Conservation (phyloP, 35 echinoderm and acorn worm genomes). For the Heliocidaris tuberculata region DNA sequence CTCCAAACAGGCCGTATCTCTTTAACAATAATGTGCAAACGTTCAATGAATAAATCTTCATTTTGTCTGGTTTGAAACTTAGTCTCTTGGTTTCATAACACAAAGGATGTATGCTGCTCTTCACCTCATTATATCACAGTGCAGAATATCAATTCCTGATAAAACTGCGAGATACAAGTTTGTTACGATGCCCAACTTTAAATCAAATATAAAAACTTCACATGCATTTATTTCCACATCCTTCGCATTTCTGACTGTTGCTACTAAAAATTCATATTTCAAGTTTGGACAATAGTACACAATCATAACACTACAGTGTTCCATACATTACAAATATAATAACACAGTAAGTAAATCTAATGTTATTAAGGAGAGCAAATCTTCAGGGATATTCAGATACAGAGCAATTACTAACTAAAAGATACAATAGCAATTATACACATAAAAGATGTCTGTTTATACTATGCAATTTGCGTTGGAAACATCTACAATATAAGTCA, state of each 20-base stretch:
- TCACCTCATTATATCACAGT: not conserved
- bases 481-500: not conserved
- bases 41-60: too few species aligned
- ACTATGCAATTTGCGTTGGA: not conserved
- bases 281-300: constrained; percentile 6
- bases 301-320: not conserved
- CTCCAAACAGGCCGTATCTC: too few species aligned
- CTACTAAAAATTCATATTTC: not conserved
- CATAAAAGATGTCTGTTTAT: not conserved
- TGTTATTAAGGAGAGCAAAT: not conserved
- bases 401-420: not conserved
- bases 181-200: too few species aligned
- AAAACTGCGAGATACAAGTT: too few species aligned
- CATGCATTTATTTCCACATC: too few species aligned
- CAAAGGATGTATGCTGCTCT: not conserved
- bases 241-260: too few species aligned
- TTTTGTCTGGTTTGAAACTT: too few species aligned
- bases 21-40: too few species aligned
- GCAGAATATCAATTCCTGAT: not conserved
- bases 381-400: not conserved
- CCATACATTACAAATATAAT: not conserved
- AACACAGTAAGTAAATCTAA: not conserved
- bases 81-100: not conserved
- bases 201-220: not conserved
- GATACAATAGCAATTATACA: not conserved